phyloP scores from a whole-genome alignment of 2,888 invertebrate species.

The Anorthoa munda region DNA sequence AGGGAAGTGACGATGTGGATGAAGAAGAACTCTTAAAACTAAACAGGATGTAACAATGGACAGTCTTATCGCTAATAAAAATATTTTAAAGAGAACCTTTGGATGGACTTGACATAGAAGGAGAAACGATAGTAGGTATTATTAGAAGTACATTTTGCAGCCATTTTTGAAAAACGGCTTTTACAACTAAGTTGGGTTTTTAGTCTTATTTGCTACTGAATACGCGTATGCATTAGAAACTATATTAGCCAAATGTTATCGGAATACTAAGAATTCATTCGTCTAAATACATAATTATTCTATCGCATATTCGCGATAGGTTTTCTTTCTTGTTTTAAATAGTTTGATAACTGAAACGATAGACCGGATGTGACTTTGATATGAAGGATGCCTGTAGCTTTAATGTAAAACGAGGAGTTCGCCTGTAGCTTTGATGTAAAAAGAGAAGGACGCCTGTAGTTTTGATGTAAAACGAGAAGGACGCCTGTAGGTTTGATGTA shows the following conservation, averaged over 20 bases:
- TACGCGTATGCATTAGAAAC: slow-evolving; percentile 7
- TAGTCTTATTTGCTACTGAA: not conserved
- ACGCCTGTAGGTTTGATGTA: too few species aligned
- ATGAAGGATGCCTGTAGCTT: too few species aligned
- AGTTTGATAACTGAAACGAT: slow-evolving; percentile 2
- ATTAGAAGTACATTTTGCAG: not conserved
- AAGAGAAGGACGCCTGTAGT: too few species aligned
- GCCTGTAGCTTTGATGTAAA: too few species aligned
- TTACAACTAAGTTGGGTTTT: not conserved
- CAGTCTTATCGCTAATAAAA: not conserved
- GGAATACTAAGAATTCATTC: not conserved
- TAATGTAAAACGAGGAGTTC: too few species aligned
- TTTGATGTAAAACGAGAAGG: too few species aligned
- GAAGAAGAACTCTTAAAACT: not conserved
- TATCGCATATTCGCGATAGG: too few species aligned
- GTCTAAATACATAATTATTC: not conserved
- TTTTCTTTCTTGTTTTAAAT: not conserved
- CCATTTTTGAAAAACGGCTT: not conserved
- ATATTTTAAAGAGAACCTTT: not conserved
- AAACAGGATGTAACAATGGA: not conserved
- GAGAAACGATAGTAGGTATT: not conserved
- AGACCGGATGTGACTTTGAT: not conserved
- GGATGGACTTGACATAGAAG: not conserved
- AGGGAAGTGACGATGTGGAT: too few species aligned
- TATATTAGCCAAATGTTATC: not conserved